Base-by-base conservation (phyloP, 2,888 invertebrate species). In the Hypsopygia costalis region DNA sequence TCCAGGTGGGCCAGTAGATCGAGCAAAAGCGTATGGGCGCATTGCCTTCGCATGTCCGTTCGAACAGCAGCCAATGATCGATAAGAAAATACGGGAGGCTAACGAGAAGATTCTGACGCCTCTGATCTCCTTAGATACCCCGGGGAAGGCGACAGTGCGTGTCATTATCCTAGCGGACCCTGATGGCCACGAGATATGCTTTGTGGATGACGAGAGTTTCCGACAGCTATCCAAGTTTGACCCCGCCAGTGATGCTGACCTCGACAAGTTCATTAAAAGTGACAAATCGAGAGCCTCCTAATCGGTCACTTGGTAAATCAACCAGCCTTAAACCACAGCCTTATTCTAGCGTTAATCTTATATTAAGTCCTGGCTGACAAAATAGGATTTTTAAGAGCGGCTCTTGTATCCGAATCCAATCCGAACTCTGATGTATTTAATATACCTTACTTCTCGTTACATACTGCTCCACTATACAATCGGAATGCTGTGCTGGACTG, bases 91-190 rank as follows among this genome's bases (percentile, higher is more conserved):
- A 45, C 91, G 93, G 52, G 91, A 92, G 3, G 91, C 91, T 0
- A 91, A 92, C 4, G 91, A 92, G 44, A 94, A 91, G 25, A 95
- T 99, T 53, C 86, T 98, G 8, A 98, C 96, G 0, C 97, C 97
- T 0, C 88, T 98, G 11, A 93, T 97, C 40, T 94, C 94, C n/a
- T 85, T 99, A 49, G 97, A 97, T 65, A 99, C 99, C 0, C 99
- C 99, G 0, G 99, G 97, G 33, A 99, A 99, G 79, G 98, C 98
- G 0, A 96, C 97, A 0, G 99, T 99, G 0, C 91, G 96, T 49
- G 99, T 99, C 22, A 95, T 99, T 42, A 99, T 99, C 62, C 87
- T 99, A 1, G 97, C 97, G 1, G 99, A 99, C 89, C 98, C 99
- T 0, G 97, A 98, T 82, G 96, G 93, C 0, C 98, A 98, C 77